Base-by-base conservation (phyloP, 1,140 invertebrate genomes). In the Penaeus indicus region DNA sequence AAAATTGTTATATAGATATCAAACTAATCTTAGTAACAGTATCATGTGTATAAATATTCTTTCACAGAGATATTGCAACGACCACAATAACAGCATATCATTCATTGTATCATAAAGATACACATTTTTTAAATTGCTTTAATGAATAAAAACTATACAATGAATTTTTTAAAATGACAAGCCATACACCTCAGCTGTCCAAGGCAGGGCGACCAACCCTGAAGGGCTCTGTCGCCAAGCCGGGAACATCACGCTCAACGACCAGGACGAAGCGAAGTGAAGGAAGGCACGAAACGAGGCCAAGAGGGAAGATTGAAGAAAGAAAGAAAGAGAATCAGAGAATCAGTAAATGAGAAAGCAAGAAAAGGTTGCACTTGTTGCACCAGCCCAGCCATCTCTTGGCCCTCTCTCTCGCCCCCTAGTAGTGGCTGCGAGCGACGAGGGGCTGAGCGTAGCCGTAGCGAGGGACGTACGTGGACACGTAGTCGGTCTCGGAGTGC, bases 391-490 rank as follows among this genome's bases (percentile, higher is more conserved):
- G 4, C 38, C 54, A 54, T 54, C 54, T 13, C 54, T 5, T 1
- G 54, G 54, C 10, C 54, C 10, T 54, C 5, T 54, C 54, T 10
- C 54, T 54, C 54, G 32, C 25, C 67, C 62, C 42, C 62, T 38
- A 25, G 82, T 77, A 64, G 89, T 83, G 62, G 54, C 84, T 62
- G 1, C 75, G 42, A 25, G 69, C 83, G 54, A 89, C 63, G n/a
- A 21, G 27, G 69, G 47, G 88, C 60, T 60, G 69, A 32, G 85
- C 47, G 67, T 54, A 60, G 80, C 67, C 75, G 67, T 60, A 61
- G 42, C 69, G 85, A 38, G 89, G 86, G 27, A 91, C 75, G 61
- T 89, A 78, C 21, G 90, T 88, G 47, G 85, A 81, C 61, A 90
- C 82, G 85, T 75, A 83, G 32, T 84, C 63, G 75, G 90, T 91